Evolutionary conservation across 2,113 vertebrate species (phyloP).

Genomic region (Grallaria varia): DNA sequence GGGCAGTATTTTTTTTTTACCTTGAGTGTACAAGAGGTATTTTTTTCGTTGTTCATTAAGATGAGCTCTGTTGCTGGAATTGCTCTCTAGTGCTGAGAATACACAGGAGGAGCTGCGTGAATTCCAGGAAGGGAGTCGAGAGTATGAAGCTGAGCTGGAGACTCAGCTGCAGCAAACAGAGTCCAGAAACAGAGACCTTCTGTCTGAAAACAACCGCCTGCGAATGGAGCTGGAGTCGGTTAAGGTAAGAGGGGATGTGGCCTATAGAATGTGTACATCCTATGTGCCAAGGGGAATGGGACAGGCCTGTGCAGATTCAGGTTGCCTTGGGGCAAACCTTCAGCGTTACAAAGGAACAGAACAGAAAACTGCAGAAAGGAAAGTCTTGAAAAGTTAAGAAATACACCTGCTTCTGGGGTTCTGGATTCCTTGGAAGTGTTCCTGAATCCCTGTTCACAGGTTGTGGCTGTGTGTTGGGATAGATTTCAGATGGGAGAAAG

Average conservation of each 20-base stretch:
- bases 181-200: conserved; percentile 88
- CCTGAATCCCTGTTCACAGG: not conserved
- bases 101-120: conserved; percentile 89
- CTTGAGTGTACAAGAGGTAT: not conserved
- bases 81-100: conserved; percentile 80
- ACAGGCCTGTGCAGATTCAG: not conserved
- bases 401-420: not conserved
- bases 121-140: conserved; percentile 95
- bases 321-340: not conserved
- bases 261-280: fast-evolving
- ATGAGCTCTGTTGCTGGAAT: not conserved
- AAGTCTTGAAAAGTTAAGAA: not conserved
- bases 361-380: not conserved
- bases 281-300: not conserved
- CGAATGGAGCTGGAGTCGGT: conserved; percentile 86
- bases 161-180: conserved; percentile 90
- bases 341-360: not conserved
- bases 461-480: not conserved
- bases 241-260: conserved; percentile 76
- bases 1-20: not conserved
- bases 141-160: conserved; percentile 96
- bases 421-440: not conserved
- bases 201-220: conserved; percentile 85
- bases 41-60: not conserved
- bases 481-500: not conserved